Evolutionary conservation across 1,140 invertebrate species (phyloP), one percentile per base, ranked within the genome.

Genomic region (Spodoptera litura): DNA sequence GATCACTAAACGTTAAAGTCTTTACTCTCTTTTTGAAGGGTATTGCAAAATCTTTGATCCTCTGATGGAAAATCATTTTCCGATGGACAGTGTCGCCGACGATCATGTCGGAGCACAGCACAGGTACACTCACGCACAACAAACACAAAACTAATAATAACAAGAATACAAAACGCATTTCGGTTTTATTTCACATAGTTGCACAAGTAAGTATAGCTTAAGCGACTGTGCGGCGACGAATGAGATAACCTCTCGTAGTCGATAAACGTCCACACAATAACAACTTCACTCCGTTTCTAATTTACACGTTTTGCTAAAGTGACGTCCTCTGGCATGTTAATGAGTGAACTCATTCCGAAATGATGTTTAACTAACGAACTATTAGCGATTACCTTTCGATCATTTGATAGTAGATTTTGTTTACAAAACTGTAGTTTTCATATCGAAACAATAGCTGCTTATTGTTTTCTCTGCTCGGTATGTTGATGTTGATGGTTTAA

Each of bases 61-160:
- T 90, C 73, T 94, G 91, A 62, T 94, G 93, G 78, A 94, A 94
- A 52, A 94, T 91, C 93, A 94, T 93, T 83, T 93, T 94, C 77
- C 91, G 90, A 71, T 93, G 92, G 79, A 94, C 91, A 2, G 90
- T 93, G 55, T 94, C 93, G 49, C 93, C 93, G 15, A 92, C 82
- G 56, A 93, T 90, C 92, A 94, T 94, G 76, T 94, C 93, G 79
- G 71, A 89, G 61, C 78, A 79, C 25, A 66, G 11, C n/a, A 81
- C 79, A 85, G 49, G 11, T 9, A 81, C 79, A 85, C 88, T 91
- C 81, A 83, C 78, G 79, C 85, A 89, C 84, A 88, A 81, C 80
- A 89, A 81, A 88, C 83, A 81, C 62, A 77, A 78, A 61, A 84
- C 79, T 20, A 86, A 74, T 68, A 89, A 66, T 81, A 91, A 59